Evolutionary conservation across 2,113 vertebrate species (phyloP).

Genomic region (Paradoxurus hermaphroditus): DNA sequence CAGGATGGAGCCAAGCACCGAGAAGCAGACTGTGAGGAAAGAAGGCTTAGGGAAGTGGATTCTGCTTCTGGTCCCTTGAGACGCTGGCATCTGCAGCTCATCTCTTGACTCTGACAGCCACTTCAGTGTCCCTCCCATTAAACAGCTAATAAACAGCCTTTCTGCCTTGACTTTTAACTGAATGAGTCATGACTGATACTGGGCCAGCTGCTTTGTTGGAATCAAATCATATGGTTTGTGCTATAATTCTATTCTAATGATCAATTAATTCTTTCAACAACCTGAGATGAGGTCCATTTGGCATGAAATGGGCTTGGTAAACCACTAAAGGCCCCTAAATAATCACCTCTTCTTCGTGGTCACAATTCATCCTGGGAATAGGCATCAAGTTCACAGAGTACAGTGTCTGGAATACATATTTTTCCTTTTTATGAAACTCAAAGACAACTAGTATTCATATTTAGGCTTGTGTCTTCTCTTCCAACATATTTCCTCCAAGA

Average conservation of each 20-base stretch:
- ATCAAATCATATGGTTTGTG: background rate
- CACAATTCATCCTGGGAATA: background rate
- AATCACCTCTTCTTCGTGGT: background rate
- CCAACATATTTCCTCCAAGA: background rate
- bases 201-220: constrained; percentile 12
- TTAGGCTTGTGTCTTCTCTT: background rate
- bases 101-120: background rate
- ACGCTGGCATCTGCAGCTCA: background rate
- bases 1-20: background rate
- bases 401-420: background rate
- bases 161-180: constrained; percentile 17
- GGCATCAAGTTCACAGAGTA: background rate
- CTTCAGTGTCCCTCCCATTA: background rate
- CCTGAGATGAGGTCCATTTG: background rate
- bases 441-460: background rate
- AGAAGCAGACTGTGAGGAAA: background rate
- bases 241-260: background rate
- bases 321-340: background rate
- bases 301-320: background rate
- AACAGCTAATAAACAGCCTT: background rate
- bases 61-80: background rate
- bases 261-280: constrained; percentile 32
- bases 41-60: background rate
- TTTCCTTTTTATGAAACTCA: constrained; percentile 12
- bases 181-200: background rate